These are phyloP conservation scores for Eretmocerus hayati DNA, from an alignment of 2,888 invertebrate species.

Conservation along the genomic window DNA sequence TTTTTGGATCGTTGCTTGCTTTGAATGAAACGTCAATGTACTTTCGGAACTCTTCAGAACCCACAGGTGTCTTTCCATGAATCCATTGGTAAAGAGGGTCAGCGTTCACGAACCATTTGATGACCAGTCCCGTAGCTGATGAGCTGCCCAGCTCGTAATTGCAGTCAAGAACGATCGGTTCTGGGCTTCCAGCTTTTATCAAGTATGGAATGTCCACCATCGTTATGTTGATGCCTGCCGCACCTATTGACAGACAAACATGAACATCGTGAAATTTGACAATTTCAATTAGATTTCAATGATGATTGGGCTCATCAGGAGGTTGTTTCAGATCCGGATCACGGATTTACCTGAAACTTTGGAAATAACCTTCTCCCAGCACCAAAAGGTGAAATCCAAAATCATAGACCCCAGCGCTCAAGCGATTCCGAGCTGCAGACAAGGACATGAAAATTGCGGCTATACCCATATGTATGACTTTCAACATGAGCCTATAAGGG, in stretches of 20 bases:
- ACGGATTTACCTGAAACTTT: too few species aligned
- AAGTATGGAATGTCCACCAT: conserved; percentile 57
- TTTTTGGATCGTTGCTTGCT: conserved; percentile 61
- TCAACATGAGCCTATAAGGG: too few species aligned
- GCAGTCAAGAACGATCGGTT: conserved; percentile 63
- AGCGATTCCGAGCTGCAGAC: too few species aligned
- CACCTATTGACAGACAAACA: conserved; percentile 8
- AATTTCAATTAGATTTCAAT: too few species aligned
- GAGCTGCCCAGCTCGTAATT: conserved; percentile 59
- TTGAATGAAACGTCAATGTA: conserved; percentile 55
- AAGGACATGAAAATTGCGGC: too few species aligned
- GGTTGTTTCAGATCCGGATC: too few species aligned
- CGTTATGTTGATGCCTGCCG: conserved; percentile 43
- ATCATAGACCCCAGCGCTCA: too few species aligned
- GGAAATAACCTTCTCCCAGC: too few species aligned
- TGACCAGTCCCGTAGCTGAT: conserved; percentile 58
- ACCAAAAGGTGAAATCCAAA: too few species aligned
- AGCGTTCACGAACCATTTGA: conserved; percentile 67
- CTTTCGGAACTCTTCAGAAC: conserved; percentile 47
- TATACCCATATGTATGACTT: too few species aligned
- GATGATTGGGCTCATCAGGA: too few species aligned
- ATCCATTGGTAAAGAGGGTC: conserved; percentile 78
- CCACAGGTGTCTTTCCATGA: conserved; percentile 61
- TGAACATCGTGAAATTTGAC: too few species aligned
- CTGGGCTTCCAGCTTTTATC: conserved; percentile 54